Conservation (phyloP, 2,113 vertebrate species). For the Cryptomyrus ogoouensis region DNA sequence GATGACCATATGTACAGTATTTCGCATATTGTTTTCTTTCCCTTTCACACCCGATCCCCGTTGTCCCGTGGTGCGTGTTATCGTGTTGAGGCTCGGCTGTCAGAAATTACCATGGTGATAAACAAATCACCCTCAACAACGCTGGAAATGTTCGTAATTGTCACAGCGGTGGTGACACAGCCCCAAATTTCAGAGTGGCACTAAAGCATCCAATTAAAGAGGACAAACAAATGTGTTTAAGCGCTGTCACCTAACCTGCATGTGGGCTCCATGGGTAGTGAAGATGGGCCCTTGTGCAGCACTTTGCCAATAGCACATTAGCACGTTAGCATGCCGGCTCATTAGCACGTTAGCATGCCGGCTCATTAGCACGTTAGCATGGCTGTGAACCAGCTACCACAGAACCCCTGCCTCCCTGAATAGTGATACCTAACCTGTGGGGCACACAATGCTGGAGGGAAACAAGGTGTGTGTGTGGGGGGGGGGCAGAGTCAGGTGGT, state of each 20-base stretch:
- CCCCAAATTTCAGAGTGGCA: not conserved
- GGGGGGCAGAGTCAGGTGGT: no score
- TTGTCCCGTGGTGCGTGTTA: not conserved
- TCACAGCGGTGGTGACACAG: not conserved
- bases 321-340: not conserved
- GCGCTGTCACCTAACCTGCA: not conserved
- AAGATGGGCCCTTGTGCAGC: not conserved
- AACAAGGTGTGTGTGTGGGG: no score
- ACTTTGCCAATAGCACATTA: not conserved
- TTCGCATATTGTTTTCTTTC: not conserved
- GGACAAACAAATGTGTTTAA: not conserved
- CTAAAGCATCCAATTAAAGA: not conserved
- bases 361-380: constrained; percentile 1
- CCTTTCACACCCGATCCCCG: not conserved
- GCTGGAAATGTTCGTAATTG: not conserved
- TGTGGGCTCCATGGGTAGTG: not conserved
- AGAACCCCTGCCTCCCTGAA: not conserved
- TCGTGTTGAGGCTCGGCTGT: not conserved
- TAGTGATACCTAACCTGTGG: not conserved
- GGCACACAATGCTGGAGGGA: not conserved
- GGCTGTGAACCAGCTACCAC: not conserved
- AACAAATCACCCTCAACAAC: not conserved
- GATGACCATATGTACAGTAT: not conserved
- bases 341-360: not conserved
- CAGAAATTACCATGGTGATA: not conserved